A percentile compares a stretch with the other conserved stretches of the same genome.
phyloP scores from a whole-genome alignment of 2,113 vertebrate genomes.

The Prunella himalayana region DNA sequence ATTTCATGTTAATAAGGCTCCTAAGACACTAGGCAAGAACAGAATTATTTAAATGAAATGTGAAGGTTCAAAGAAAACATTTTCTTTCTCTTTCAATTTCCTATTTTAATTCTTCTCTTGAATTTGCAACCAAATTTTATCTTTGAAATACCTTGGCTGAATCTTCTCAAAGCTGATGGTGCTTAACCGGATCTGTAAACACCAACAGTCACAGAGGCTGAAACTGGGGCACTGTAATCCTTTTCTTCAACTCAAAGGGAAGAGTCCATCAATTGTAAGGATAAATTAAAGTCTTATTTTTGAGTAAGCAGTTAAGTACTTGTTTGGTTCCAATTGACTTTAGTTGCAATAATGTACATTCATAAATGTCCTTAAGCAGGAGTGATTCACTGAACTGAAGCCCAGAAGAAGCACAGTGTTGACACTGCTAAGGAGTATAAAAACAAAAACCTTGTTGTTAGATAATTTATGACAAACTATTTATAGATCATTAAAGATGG shows the following conservation, averaged over 20 bases:
- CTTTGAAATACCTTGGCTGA: not conserved
- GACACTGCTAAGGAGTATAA: not conserved
- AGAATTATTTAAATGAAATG: not conserved
- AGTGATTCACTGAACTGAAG: not conserved
- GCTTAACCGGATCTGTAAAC: not conserved
- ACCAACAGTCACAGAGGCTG: not conserved
- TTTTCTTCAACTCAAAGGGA: not conserved
- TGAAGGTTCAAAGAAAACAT: not conserved
- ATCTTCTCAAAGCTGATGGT: not conserved
- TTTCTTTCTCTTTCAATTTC: not conserved
- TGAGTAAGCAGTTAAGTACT: not conserved
- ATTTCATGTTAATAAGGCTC: not conserved
- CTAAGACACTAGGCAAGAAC: not conserved
- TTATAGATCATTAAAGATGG: not conserved
- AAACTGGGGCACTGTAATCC: not conserved
- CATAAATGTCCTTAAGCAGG: not conserved
- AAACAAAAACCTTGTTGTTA: not conserved
- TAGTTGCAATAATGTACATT: not conserved
- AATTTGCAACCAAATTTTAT: not conserved
- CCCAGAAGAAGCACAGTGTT: not conserved
- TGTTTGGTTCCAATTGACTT: not conserved
- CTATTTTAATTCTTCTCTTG: not conserved
- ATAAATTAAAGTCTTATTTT: not conserved
- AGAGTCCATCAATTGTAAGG: not conserved
- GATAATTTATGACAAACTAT: not conserved